Evolutionary conservation across 1,140 invertebrate species (phyloP).

Genomic region (Penaeus japonicus): DNA sequence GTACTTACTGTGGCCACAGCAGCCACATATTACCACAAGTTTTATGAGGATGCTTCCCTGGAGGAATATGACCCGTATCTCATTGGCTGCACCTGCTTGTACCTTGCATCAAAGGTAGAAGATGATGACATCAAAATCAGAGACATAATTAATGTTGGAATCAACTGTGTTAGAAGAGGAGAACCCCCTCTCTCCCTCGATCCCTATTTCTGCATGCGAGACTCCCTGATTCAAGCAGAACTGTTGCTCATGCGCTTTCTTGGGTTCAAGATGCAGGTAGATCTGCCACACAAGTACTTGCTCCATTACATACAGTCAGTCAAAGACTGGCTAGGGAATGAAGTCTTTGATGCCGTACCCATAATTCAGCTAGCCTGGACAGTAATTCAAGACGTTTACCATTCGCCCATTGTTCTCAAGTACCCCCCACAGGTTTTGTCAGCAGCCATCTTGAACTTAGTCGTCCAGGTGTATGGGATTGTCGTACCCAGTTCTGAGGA

Average conservation of each 20-base stretch:
- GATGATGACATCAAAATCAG: constrained; percentile 85
- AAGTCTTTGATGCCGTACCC: constrained; percentile 78
- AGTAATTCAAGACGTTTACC: constrained; percentile 79
- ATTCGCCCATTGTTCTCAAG: constrained; percentile 79
- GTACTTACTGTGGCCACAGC: constrained; percentile 85
- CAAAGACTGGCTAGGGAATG: constrained; percentile 83
- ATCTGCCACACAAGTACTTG: constrained; percentile 86
- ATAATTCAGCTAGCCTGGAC: constrained; percentile 82
- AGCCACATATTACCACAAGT: constrained; percentile 84
- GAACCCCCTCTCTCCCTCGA: constrained; percentile 85
- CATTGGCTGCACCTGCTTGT: constrained; percentile 85
- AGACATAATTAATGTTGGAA: constrained; percentile 89
- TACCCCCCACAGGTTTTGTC: constrained; percentile 85
- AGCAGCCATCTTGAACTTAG: constrained; percentile 82
- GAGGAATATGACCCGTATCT: constrained; percentile 85
- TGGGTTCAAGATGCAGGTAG: constrained; percentile 82
- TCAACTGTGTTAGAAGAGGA: constrained; percentile 82
- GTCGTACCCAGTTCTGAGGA: constrained; percentile 79
- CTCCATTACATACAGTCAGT: constrained; percentile 87
- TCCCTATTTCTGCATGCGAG: constrained; percentile 88
- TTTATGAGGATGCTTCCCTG: constrained; percentile 80
- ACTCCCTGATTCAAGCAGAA: constrained; percentile 89
- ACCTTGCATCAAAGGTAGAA: constrained; percentile 89
- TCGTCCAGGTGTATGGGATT: constrained; percentile 83
- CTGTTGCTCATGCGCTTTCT: constrained; percentile 84